phyloP scores from a whole-genome alignment of 2,888 invertebrate genomes.

The Camptogramma bilineatum region DNA sequence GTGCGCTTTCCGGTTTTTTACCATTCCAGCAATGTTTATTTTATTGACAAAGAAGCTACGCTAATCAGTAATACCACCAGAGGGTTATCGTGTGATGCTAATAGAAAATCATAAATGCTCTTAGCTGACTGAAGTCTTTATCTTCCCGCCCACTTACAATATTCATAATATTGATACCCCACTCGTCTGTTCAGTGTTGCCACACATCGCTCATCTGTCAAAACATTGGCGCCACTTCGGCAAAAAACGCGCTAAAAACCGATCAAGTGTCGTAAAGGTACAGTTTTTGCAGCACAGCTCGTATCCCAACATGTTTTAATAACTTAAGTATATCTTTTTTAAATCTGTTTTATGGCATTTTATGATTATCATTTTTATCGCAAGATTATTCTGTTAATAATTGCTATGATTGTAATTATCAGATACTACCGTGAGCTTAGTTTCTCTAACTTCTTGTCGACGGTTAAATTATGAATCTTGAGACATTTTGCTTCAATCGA shows the following conservation, averaged over 20 bases:
- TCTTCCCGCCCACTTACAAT: conserved; percentile 40
- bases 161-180: conserved; percentile 34
- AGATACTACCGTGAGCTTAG: conserved; percentile 39
- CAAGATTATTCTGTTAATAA: conserved; percentile 17
- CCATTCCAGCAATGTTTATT: conserved; percentile 47
- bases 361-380: conserved; percentile 19
- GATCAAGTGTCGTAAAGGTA: conserved; percentile 30
- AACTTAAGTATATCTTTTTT: conserved; percentile 15
- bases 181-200: conserved; percentile 32
- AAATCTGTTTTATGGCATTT: conserved; percentile 6
- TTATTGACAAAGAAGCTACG: conserved; percentile 32
- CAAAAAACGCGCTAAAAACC: conserved; percentile 38
- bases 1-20: conserved; percentile 50
- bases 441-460: conserved; percentile 39
- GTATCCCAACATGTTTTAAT: conserved; percentile 29
- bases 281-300: conserved; percentile 26
- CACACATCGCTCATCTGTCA: conserved; percentile 40
- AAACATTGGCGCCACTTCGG: conserved; percentile 45
- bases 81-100: conserved; percentile 32
- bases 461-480: conserved; percentile 47
- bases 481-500: conserved; percentile 50
- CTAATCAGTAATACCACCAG: conserved; percentile 30
- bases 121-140: conserved; percentile 36
- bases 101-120: conserved; percentile 38
- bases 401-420: conserved; percentile 25